phyloP scores from a whole-genome alignment of 1,140 invertebrate species.

The Drosophila kohkoa region DNA sequence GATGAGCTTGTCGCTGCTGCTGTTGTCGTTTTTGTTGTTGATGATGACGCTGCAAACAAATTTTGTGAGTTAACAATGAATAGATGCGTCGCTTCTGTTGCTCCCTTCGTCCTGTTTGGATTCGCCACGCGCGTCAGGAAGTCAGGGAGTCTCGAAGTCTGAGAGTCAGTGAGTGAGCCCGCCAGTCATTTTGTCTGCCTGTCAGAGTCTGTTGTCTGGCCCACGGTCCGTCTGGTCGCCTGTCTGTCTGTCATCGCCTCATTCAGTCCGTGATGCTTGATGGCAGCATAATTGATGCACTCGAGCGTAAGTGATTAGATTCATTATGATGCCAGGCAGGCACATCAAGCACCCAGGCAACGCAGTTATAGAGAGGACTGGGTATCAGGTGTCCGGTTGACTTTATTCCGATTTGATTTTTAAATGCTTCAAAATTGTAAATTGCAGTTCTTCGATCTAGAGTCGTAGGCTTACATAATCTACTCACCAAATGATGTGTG shows the following conservation, averaged over 20 bases:
- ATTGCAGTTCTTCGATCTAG: conserved; percentile 27
- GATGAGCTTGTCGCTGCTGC: conserved; percentile 65
- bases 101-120: conserved; percentile 17
- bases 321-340: conserved; percentile 81
- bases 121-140: conserved; percentile 57
- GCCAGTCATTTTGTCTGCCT: conserved; percentile 34
- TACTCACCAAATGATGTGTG: conserved; percentile 74
- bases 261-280: conserved; percentile 63
- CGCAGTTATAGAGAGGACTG: background rate
- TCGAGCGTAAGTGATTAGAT: conserved; percentile 85
- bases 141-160: background rate
- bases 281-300: conserved; percentile 84
- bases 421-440: conserved; percentile 53
- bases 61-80: conserved; percentile 71
- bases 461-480: conserved; percentile 23
- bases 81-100: conserved; percentile 58
- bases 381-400: conserved; percentile 64
- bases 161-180: conserved; percentile 21
- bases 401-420: conserved; percentile 14
- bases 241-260: conserved; percentile 41
- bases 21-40: conserved; percentile 59
- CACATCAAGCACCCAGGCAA: conserved; percentile 50
- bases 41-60: conserved; percentile 79
- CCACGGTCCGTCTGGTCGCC: conserved; percentile 8
- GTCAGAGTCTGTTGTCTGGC: conserved; percentile 44